phyloP scores from a whole-genome alignment of 2,888 invertebrate genomes.

The Polyommatus icarus region DNA sequence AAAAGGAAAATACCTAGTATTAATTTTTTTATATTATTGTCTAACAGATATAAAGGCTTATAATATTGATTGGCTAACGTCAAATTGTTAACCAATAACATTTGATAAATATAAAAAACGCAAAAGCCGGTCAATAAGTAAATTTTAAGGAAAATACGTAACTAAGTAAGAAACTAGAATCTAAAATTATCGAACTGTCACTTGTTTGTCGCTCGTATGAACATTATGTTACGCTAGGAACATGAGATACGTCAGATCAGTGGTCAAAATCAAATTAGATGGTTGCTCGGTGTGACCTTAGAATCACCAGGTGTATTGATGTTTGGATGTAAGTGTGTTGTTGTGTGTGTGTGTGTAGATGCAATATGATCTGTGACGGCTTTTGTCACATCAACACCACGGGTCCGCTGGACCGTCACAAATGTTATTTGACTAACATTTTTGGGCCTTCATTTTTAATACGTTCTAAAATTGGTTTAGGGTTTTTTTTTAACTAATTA shows the following conservation, averaged over 20 bases:
- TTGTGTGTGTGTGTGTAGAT: not conserved
- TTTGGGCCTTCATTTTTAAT: slow-evolving; percentile 14
- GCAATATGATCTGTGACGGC: slow-evolving; percentile 24
- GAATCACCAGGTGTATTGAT: not conserved
- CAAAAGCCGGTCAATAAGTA: too few relatives aligned
- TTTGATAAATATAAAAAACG: too few relatives aligned
- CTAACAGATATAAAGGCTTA: too few relatives aligned
- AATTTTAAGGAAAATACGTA: too few relatives aligned
- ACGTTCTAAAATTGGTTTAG: slow-evolving; percentile 30
- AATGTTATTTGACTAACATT: slow-evolving; percentile 27
- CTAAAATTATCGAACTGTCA: not conserved
- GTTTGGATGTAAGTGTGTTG: not conserved
- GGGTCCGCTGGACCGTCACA: slow-evolving; percentile 4
- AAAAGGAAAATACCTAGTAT: too few relatives aligned
- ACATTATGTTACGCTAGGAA: not conserved
- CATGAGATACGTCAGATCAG: not conserved
- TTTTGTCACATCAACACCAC: slow-evolving; percentile 24
- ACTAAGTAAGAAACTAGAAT: not conserved
- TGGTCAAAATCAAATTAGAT: slow-evolving; percentile 5
- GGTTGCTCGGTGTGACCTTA: not conserved
- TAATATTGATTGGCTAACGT: too few relatives aligned
- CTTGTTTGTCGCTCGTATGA: not conserved
- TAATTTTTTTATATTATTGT: too few relatives aligned
- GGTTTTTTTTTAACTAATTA: slow-evolving; percentile 23
- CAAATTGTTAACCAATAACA: too few relatives aligned